Conservation (phyloP, 2,113 vertebrate species). For the Brachypteracias leptosomus region DNA sequence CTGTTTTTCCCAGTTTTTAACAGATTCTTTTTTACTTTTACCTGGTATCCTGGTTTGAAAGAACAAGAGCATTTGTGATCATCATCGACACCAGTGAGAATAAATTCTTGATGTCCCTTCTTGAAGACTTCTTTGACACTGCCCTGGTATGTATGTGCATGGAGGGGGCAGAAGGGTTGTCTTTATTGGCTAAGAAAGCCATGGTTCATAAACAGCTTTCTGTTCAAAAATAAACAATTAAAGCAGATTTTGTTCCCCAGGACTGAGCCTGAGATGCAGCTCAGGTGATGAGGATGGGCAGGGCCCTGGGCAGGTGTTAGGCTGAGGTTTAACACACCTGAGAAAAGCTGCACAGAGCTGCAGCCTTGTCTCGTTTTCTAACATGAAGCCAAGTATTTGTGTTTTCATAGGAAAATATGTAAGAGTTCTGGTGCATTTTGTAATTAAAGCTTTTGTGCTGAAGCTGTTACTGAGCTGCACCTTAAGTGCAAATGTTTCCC, state of each 20-base stretch:
- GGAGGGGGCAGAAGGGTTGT: not conserved
- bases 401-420: not conserved
- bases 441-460: not conserved
- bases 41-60: slow-evolving; percentile 84
- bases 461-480: not conserved
- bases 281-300: not conserved
- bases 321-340: not conserved
- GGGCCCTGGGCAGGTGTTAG: not conserved
- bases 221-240: not conserved
- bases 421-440: not conserved
- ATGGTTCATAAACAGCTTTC: not conserved
- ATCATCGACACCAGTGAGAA: not conserved
- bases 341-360: not conserved
- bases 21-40: slow-evolving; percentile 53
- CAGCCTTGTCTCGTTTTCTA: not conserved
- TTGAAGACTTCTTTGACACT: slow-evolving; percentile 79
- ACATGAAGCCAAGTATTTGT: not conserved
- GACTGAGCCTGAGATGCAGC: not conserved
- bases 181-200: not conserved
- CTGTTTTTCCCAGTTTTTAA: not conserved
- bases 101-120: slow-evolving; percentile 21
- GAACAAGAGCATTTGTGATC: slow-evolving; percentile 55
- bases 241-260: not conserved
- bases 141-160: slow-evolving; percentile 71
- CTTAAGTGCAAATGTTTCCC: fast-evolving